Base-by-base conservation (phyloP, 2,797 vertebrate species). In the Chaunax sp. region DNA sequence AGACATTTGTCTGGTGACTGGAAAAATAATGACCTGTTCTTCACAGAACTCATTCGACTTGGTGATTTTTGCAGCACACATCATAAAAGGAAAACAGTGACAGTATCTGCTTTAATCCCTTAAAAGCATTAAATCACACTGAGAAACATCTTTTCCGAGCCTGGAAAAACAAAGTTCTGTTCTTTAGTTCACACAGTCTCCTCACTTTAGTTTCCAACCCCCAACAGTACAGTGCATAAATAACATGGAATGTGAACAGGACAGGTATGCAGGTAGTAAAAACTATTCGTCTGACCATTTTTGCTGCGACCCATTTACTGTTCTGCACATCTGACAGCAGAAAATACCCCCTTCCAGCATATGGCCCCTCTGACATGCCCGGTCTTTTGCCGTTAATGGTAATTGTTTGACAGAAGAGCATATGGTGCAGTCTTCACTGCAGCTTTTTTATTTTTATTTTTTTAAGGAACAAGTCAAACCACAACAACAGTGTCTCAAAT, bases 301-400 rank as follows among this genome's bases (percentile, higher is more conserved):
- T 30, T 55, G 66, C 56, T 64, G 62, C 40, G 65, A 86, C 79
- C 72, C 63, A 87, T 83, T 85, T 85, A 71, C 35, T 44, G 62
- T 75, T 71, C 43, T 75, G 55, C 76, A 78, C 77, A 78, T 75
- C 68, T 65, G 75, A 88, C 77, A 78, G 44, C 63, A 47, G 62
- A 60, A 68, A 66, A 23, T 55, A 43, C 26, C 66, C 41, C 49
- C 51, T 15, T 55, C 47, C n/a, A 63, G 61, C 87, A 89, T 85
- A 89, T 89, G 82, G 74, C 58, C 18, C 70, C 50, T 68, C 40
- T 63, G 62, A 63, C 73, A 69, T 43, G 61, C 46, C 83, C 35
- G 64, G 72, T 40, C 66, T 84, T 74, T 55, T 70, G 75, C 41
- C 0, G 1, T 59, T 78, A 72, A 76, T 82, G 50, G 62, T 62